Conservation (phyloP, 2,888 invertebrate genomes). For the Caenorhabditis sp. region DNA sequence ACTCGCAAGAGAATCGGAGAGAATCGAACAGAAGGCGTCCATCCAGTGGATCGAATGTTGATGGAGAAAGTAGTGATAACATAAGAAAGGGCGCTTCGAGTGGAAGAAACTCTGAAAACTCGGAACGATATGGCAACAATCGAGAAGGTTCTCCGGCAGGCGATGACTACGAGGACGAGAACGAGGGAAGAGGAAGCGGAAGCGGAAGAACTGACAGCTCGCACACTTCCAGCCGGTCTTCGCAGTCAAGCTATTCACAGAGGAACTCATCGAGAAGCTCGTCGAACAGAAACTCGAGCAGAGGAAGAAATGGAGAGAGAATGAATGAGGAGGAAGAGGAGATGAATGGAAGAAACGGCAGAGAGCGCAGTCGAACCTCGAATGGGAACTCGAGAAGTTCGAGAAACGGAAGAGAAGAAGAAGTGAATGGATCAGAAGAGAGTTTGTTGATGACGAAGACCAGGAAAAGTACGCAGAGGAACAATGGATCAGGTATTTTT, state of each 20-base stretch:
- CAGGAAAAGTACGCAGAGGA: too few species aligned
- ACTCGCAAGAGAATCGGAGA: too few species aligned
- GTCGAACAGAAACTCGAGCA: background rate
- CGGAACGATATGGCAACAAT: too few species aligned
- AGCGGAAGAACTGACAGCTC: background rate
- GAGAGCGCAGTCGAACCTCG: background rate
- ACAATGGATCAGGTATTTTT: too few species aligned
- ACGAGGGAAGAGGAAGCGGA: background rate
- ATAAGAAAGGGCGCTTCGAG: too few species aligned
- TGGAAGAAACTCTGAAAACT: too few species aligned
- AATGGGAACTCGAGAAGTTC: background rate
- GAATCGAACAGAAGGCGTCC: too few species aligned
- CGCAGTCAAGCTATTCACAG: conserved; percentile 5
- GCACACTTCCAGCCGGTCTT: background rate
- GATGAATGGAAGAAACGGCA: background rate
- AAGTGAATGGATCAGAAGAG: background rate
- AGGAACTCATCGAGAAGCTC: conserved; percentile 6
- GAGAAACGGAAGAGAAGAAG: background rate
- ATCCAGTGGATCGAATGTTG: too few species aligned
- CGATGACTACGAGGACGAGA: too few species aligned
- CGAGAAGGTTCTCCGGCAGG: too few species aligned
- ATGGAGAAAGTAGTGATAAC: too few species aligned
- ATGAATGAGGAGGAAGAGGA: background rate
- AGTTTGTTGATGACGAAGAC: background rate
- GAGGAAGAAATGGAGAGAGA: background rate